Base-by-base conservation (phyloP, 2,113 vertebrate species). In the Nannobrachium achirus region DNA sequence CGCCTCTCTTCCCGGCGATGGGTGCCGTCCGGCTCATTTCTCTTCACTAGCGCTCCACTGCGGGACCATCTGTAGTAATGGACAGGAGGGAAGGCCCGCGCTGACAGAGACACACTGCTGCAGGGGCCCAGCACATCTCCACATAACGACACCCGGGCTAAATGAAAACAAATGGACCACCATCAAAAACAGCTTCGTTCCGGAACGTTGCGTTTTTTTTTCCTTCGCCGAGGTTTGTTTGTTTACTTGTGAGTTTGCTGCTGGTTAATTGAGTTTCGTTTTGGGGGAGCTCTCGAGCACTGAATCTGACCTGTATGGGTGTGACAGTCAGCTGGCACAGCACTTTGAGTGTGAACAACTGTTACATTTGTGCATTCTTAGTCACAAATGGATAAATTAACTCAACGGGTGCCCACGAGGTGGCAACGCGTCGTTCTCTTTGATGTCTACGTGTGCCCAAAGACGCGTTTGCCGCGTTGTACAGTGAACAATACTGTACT, bases 121-220 rank as follows among this genome's bases (percentile, higher is more conserved):
- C 49, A 63, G 64, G 66, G 59, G 57, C 59, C 63, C 64, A 18
- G 74, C 52, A 69, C 20, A 55, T 67, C 69, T 77, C 49, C 62
- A n/a, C 0, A 39, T 60, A 66, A 79, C 65, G 64, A 81, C 66
- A 58, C 56, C 57, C 42, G 25, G 71, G 67, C 71, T 4, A 81
- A 82, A 87, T 84, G 65, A 69, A 79, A 82, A 84, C 63, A 73
- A 86, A 84, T 82, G 73, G 59, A 59, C 68, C 13, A 14, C 20
- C 49, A 39, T 66, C 56, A 75, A 52, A n/a, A 61, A 75, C 38
- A 16, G 57, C 51, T 58, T 52, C 14, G 9, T 19, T 76, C 66
- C 4, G 16, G n/a, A 66, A 38, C 1, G 9, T 33, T 44, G 53
- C 52, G 56, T 49, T 55, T 20, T n/a, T 4, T 18, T 44, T 20